phyloP scores from a whole-genome alignment of 2,888 invertebrate genomes.

The Theristus sp. region DNA sequence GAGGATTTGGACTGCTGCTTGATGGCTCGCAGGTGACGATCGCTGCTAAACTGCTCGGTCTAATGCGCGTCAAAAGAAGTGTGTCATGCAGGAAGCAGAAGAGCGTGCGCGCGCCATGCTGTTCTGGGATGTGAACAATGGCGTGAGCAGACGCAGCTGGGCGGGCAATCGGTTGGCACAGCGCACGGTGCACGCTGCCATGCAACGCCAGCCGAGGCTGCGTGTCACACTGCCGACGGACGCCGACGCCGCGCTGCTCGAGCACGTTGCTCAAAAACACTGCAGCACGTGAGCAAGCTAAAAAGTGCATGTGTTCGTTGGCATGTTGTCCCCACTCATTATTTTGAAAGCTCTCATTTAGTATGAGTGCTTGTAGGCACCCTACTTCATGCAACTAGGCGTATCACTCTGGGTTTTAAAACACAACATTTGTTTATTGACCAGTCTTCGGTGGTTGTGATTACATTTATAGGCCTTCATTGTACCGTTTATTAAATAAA shows the following conservation, averaged over 20 bases:
- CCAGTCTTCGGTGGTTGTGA: too few relatives aligned
- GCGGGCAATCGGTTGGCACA: slow-evolving; percentile 38
- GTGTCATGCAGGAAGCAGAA: not conserved
- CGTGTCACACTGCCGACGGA: slow-evolving; percentile 35
- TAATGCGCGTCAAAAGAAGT: too few relatives aligned
- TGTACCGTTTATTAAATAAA: too few relatives aligned
- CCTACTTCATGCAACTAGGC: too few relatives aligned
- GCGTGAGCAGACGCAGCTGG: slow-evolving; percentile 39
- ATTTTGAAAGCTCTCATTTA: too few relatives aligned
- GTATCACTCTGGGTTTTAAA: too few relatives aligned
- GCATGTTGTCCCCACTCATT: too few relatives aligned
- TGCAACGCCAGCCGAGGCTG: slow-evolving; percentile 33
- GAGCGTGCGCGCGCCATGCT: slow-evolving; percentile 33
- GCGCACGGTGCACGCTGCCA: slow-evolving; percentile 35
- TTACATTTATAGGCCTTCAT: too few relatives aligned
- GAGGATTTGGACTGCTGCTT: slow-evolving; percentile 44
- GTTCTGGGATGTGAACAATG: slow-evolving; percentile 42
- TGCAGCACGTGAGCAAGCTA: not conserved
- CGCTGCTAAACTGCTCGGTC: too few relatives aligned
- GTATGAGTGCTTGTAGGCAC: too few relatives aligned
- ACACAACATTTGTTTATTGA: too few relatives aligned
- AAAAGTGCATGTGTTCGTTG: too few relatives aligned
- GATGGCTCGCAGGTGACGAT: slow-evolving; percentile 38
- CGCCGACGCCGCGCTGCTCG: not conserved
- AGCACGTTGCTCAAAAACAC: not conserved